Conservation (phyloP, 1,140 invertebrate species). For the Charaxes varanes region DNA sequence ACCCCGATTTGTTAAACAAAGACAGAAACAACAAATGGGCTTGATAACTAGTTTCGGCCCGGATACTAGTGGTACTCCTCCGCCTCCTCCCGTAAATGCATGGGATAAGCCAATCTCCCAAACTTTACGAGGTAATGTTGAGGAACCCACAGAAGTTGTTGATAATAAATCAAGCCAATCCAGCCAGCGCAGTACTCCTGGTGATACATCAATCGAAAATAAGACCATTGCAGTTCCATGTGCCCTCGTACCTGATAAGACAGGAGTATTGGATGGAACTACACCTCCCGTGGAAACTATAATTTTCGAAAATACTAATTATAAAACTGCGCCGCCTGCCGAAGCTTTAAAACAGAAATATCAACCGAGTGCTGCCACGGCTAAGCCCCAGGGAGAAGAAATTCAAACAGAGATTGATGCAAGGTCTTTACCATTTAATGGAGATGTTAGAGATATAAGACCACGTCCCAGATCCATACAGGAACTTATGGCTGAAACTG, state of each 20-base stretch:
- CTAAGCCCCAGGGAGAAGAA: slow-evolving; percentile 54
- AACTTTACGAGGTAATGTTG: slow-evolving; percentile 73
- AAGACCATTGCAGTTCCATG: slow-evolving; percentile 49
- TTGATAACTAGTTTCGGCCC: slow-evolving; percentile 45
- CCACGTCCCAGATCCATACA: slow-evolving; percentile 57
- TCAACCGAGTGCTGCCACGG: slow-evolving; percentile 65
- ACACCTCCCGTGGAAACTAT: slow-evolving; percentile 90
- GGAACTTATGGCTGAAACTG: slow-evolving; percentile 60
- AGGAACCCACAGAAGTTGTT: slow-evolving; percentile 58
- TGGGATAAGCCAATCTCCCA: slow-evolving; percentile 90
- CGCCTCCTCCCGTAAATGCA: slow-evolving; percentile 83
- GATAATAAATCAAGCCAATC: slow-evolving; percentile 69
- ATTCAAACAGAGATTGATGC: slow-evolving; percentile 53
- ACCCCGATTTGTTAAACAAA: slow-evolving; percentile 87
- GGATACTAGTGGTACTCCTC: slow-evolving; percentile 71
- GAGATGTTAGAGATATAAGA: slow-evolving; percentile 62
- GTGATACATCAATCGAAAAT: slow-evolving; percentile 70
- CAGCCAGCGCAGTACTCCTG: slow-evolving; percentile 76
- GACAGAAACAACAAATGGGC: slow-evolving; percentile 67
- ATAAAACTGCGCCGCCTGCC: slow-evolving; percentile 78
- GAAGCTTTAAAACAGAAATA: slow-evolving; percentile 78
- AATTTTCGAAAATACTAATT: slow-evolving; percentile 95
- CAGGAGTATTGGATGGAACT: slow-evolving; percentile 79
- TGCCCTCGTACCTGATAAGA: slow-evolving; percentile 55
- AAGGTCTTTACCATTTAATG: slow-evolving; percentile 54